phyloP scores from a whole-genome alignment of 2,113 vertebrate species.

The Dromaius novaehollandiae region DNA sequence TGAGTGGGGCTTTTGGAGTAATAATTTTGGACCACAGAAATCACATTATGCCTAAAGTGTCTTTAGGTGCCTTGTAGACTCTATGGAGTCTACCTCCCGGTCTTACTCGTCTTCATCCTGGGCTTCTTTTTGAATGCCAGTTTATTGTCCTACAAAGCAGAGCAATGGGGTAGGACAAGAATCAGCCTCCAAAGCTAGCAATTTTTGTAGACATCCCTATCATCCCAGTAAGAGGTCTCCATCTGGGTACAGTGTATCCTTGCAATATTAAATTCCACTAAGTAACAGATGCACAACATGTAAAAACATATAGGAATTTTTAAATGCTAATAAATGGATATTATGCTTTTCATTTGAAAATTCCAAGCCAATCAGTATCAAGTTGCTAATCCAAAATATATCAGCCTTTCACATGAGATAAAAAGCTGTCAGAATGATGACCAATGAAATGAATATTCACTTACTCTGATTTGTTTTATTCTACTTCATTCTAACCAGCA shows the following conservation, averaged over 20 bases:
- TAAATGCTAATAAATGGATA: neutral
- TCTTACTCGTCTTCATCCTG: neutral
- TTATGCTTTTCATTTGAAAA: neutral
- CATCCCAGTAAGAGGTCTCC: neutral
- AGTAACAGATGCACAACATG: neutral
- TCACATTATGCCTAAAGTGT: neutral
- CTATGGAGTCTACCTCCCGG: neutral
- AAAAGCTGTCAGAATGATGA: neutral
- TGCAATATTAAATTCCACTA: neutral
- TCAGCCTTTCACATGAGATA: neutral
- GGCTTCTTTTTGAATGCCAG: neutral
- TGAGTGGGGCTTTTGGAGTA: neutral
- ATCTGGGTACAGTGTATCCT: neutral
- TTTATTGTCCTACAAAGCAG: neutral
- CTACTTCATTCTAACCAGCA: neutral
- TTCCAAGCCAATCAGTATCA: neutral
- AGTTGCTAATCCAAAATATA: neutral
- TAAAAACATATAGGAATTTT: neutral
- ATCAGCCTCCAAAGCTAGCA: neutral
- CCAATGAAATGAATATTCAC: neutral
- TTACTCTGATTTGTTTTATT: neutral
- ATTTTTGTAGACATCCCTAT: neutral
- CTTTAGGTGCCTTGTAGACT: neutral
- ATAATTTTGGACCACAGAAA: neutral
- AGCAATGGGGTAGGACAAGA: neutral